These are phyloP conservation scores for Epicampocera succincta DNA, from an alignment of 2,888 invertebrate genomes.

Conservation along the genomic window DNA sequence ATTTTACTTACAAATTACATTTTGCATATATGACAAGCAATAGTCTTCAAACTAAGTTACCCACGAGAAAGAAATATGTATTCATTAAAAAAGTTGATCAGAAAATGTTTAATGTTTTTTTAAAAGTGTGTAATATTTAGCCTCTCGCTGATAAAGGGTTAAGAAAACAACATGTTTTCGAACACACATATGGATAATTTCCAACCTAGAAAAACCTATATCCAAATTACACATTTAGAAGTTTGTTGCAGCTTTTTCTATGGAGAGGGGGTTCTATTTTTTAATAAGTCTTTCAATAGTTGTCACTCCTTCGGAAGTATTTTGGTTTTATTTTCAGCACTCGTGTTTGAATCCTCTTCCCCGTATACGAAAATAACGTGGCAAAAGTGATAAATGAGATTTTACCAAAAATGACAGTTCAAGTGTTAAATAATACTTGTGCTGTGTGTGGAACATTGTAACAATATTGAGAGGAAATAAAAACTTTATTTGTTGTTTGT, in stretches of 20 bases:
- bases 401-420: slow-evolving; percentile 66
- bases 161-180: no score
- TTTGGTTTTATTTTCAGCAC: slow-evolving; percentile 53
- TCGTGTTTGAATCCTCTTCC: slow-evolving; percentile 39
- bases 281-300: slow-evolving; percentile 67
- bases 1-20: no score
- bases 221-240: slow-evolving; percentile 32
- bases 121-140: no score
- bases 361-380: slow-evolving; percentile 2
- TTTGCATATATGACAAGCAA: no score
- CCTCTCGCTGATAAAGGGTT: no score
- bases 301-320: slow-evolving; percentile 69
- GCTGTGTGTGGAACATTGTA: slow-evolving; percentile 48
- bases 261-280: slow-evolving; percentile 34
- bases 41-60: no score
- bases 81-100: no score
- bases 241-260: slow-evolving; percentile 13
- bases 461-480: slow-evolving; percentile 63
- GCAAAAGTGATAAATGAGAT: slow-evolving; percentile 66
- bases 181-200: slow-evolving; percentile 21
- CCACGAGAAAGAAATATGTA: no score
- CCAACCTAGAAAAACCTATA: slow-evolving; percentile 14
- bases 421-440: slow-evolving; percentile 59
- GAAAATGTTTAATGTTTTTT: no score
- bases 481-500: slow-evolving; percentile 48